These are phyloP conservation scores for Ginglymostoma cirratum DNA, from an alignment of 2,113 vertebrate species.

Conservation along the genomic window DNA sequence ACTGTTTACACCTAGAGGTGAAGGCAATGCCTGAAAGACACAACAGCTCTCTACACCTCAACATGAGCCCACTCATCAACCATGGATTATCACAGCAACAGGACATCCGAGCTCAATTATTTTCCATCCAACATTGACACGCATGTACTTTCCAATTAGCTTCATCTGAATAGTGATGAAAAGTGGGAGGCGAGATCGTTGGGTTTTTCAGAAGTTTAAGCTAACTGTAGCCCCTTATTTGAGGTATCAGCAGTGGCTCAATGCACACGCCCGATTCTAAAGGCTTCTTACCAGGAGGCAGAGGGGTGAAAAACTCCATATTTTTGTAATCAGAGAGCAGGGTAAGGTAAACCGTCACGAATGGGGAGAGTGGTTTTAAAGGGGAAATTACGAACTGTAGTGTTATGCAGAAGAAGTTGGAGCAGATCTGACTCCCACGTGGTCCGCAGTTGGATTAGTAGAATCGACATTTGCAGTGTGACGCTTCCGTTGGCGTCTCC, in stretches of 20 bases:
- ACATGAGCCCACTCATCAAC: neutral
- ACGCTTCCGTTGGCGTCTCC: constrained; percentile 4
- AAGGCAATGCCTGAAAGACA: too few relatives aligned
- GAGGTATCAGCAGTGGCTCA: neutral
- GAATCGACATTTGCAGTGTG: neutral
- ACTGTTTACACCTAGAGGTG: neutral
- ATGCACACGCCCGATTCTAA: neutral
- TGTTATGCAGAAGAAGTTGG: neutral
- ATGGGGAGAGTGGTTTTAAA: neutral
- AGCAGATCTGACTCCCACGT: neutral
- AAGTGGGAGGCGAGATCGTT: neutral
- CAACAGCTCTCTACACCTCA: neutral
- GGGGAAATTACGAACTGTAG: neutral
- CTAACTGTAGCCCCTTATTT: neutral
- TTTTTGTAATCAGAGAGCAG: neutral
- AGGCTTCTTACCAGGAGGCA: neutral
- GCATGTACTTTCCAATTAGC: neutral
- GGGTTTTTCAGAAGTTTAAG: neutral
- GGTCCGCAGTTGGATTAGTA: neutral
- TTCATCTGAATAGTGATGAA: neutral
- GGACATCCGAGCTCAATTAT: neutral
- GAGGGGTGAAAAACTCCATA: neutral
- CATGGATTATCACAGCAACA: neutral
- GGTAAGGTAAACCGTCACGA: too few relatives aligned
- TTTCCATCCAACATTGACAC: neutral